These are phyloP conservation scores for Folsomia manolachei DNA, from an alignment of 2,888 invertebrate species.

Conservation along the genomic window DNA sequence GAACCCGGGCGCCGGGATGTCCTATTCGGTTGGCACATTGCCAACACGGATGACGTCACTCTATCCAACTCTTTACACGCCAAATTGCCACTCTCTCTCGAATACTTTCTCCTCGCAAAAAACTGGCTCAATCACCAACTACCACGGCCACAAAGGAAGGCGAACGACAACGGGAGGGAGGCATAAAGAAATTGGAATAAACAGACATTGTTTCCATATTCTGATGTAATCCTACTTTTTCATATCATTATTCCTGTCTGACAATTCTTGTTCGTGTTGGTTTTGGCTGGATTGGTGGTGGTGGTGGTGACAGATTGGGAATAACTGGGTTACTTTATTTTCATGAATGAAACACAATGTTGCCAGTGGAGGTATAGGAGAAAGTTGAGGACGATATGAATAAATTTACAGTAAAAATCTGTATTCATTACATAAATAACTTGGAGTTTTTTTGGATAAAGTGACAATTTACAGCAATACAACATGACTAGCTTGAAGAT, in stretches of 20 bases:
- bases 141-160: not conserved
- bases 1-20: slow-evolving; percentile 47
- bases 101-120: not conserved
- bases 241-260: not conserved
- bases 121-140: not conserved
- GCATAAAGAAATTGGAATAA: not conserved
- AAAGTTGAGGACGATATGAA: not conserved
- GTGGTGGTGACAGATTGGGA: not conserved
- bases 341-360: not conserved
- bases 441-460: too few relatives aligned
- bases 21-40: slow-evolving; percentile 47
- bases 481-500: too few relatives aligned
- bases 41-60: slow-evolving; percentile 45
- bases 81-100: slow-evolving; percentile 13
- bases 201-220: not conserved
- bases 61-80: slow-evolving; percentile 20
- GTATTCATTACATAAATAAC: not conserved
- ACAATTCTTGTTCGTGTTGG: not conserved
- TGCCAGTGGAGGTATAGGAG: not conserved
- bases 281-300: too few relatives aligned
- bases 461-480: too few relatives aligned
- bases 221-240: not conserved
- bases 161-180: not conserved
- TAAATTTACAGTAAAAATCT: not conserved
- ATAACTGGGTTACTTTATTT: not conserved